Conservation (phyloP, 2,888 invertebrate genomes). For the Leptura quadrifasciata region DNA sequence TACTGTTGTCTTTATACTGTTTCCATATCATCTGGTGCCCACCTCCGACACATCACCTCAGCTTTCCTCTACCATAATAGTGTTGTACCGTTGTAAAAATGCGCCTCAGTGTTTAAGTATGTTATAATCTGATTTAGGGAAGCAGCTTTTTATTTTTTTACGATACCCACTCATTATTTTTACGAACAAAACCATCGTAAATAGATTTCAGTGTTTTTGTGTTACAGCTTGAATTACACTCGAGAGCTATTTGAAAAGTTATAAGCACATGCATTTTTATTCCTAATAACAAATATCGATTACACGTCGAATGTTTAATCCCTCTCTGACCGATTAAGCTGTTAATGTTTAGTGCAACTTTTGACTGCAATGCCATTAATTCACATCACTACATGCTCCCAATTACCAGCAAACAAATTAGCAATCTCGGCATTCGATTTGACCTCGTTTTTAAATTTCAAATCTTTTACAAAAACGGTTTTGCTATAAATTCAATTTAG, state of each 20-base stretch:
- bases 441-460: not conserved
- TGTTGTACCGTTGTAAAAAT: no score
- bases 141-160: no score
- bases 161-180: no score
- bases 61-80: no score
- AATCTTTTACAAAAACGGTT: not conserved
- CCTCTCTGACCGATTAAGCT: constrained; percentile 20
- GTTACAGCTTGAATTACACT: not conserved
- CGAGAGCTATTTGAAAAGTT: not conserved
- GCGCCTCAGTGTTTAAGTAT: no score
- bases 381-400: constrained; percentile 32
- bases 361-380: constrained; percentile 34
- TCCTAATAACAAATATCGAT: not conserved
- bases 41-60: no score
- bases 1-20: no score
- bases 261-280: not conserved
- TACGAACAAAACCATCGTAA: no score
- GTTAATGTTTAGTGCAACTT: constrained; percentile 26
- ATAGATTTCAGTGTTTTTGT: no score
- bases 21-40: no score
- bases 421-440: constrained; percentile 1
- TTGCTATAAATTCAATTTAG: constrained; percentile 14
- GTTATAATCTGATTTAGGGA: no score
- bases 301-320: constrained; percentile 11
- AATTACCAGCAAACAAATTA: constrained; percentile 33